These are phyloP conservation scores for Phylloscopus trochiloides DNA, from an alignment of 2,113 vertebrate species.

Conservation along the genomic window DNA sequence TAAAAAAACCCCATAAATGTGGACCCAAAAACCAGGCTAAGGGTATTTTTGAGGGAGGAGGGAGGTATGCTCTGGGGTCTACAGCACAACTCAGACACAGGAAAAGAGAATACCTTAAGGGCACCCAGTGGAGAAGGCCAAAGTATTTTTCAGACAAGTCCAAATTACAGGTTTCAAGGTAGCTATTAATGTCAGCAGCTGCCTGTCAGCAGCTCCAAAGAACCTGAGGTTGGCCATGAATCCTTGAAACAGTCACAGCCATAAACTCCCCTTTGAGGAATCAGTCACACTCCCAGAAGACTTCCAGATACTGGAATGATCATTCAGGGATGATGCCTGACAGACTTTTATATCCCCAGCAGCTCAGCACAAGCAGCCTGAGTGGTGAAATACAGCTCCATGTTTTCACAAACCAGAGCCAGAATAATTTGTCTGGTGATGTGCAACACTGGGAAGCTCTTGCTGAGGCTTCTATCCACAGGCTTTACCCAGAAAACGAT, in stretches of 20 bases:
- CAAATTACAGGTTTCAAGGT: neutral
- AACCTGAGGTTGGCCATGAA: neutral
- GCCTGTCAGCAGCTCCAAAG: neutral
- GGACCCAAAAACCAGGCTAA: neutral
- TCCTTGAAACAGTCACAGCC: rapidly evolving
- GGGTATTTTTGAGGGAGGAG: neutral
- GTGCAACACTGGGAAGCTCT: neutral
- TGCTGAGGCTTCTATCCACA: neutral
- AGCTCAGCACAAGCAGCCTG: neutral
- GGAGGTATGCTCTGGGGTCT: neutral
- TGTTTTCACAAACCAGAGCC: neutral
- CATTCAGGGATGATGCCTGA: neutral
- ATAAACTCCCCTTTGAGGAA: neutral
- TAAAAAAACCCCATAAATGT: neutral
- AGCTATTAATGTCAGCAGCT: neutral
- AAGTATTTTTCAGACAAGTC: neutral
- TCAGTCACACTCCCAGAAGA: neutral
- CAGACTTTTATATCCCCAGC: neutral
- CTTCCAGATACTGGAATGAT: neutral
- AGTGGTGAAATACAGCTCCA: neutral
- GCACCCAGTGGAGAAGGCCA: neutral
- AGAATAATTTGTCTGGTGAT: neutral
- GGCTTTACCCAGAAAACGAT: neutral
- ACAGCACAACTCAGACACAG: neutral
- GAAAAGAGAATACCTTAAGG: neutral